Evolutionary conservation across 2,797 vertebrate genomes (phyloP).

Genomic region (Aldrovandia affinis): DNA sequence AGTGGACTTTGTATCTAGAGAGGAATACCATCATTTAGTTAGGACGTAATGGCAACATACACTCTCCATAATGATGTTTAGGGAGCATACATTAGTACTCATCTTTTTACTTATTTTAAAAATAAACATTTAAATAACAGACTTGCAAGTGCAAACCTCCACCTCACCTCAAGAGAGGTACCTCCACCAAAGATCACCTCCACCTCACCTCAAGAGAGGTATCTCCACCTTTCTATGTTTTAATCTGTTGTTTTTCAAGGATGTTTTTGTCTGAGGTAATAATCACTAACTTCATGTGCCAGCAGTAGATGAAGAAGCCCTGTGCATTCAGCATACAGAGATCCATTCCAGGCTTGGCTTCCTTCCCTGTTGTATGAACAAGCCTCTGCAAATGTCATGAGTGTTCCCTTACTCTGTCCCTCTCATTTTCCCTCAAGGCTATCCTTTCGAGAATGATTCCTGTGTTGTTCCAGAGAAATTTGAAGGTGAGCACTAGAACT

Average conservation of each 20-base stretch:
- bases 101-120: neutral
- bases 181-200: no score
- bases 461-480: slow-evolving; percentile 94
- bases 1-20: no score
- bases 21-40: no score
- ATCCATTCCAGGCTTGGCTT: slow-evolving; percentile 40
- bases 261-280: neutral
- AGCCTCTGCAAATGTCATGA: neutral
- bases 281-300: neutral
- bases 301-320: slow-evolving; percentile 1
- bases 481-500: slow-evolving; percentile 80
- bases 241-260: neutral
- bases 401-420: slow-evolving; percentile 35
- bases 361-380: neutral
- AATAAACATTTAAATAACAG: neutral
- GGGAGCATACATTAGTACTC: no score
- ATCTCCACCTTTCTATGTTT: no score
- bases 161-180: neutral
- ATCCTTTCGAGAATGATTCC: slow-evolving; percentile 90
- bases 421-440: slow-evolving; percentile 75
- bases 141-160: neutral
- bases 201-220: no score
- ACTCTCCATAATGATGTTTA: no score
- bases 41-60: no score
- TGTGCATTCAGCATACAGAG: slow-evolving; percentile 36